Conservation (phyloP, 1,140 invertebrate genomes). For the Philopotamus ludificatus region DNA sequence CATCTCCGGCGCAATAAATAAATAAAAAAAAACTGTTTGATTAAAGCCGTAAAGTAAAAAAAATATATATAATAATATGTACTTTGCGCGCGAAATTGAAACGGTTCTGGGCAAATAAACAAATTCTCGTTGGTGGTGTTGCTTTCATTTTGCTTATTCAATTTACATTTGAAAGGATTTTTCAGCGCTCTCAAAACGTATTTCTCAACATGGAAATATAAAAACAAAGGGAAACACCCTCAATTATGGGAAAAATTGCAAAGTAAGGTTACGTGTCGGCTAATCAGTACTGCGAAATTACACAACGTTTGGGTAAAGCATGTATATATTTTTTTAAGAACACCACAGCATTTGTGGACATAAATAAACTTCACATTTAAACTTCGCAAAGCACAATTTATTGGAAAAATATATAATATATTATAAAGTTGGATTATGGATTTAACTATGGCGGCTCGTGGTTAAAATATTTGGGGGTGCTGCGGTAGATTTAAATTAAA, state of each 20-base stretch:
- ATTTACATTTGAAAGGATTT: constrained; percentile 13
- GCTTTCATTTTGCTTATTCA: not conserved
- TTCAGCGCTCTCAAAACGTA: not conserved
- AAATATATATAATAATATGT: not conserved
- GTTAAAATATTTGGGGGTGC: no score
- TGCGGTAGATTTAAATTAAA: no score
- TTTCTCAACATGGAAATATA: not conserved
- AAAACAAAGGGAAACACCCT: not conserved
- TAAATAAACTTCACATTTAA: no score
- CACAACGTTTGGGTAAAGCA: no score
- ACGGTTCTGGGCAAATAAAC: not conserved
- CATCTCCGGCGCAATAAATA: constrained; percentile 5
- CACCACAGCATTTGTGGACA: no score
- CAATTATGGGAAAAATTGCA: constrained; percentile 1
- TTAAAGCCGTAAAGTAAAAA: constrained; percentile 11
- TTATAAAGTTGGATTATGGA: no score
- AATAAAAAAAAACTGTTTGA: constrained; percentile 13
- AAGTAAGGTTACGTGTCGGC: not conserved
- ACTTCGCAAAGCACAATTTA: no score
- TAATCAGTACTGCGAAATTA: not conserved
- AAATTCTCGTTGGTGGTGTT: not conserved
- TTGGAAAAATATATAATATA: no score
- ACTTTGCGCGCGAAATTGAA: not conserved
- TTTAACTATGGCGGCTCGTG: no score
- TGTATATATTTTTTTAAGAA: no score